Base-by-base conservation (phyloP, 2,888 invertebrate genomes). In the Pseudococcus viburni region DNA sequence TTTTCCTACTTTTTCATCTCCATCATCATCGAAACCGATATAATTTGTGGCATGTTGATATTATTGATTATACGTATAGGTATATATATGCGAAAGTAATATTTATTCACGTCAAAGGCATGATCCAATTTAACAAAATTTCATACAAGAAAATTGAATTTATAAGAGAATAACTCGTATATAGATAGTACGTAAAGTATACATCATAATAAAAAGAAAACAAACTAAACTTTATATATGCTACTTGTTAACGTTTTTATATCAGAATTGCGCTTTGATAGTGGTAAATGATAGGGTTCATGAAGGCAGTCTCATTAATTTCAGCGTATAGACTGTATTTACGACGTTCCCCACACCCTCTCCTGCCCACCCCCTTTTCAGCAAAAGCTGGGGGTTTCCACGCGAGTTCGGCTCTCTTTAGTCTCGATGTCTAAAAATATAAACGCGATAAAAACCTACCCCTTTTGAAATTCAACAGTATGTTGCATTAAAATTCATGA, bases 401-500 rank as follows among this genome's bases (percentile, higher is more conserved):
- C 11, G 33, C 68, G 26, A 73, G 33, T 33, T n/a, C 9, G 80
- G n/a, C n/a, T 46, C 42, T 9, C 19, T 68, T 26, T 1, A 0
- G 39, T 77, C 12, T 7, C 11, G 26, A 33, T 39, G 46, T 39
- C 80, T 80, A 80, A 80, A 80, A 80, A 80, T 80, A 80, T 33
- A 39, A 64, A 19, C 80, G n/a, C 80, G 80, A 80, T 80, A 80
- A 80, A 73, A 80, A 80, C 42, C 80, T 26, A 80, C 42, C 80
- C 80, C 39, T 42, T n/a, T 42, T 46, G 42, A 42, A 80, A 80
- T 80, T 80, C 80, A 80, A 80, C 80, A 80, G 80, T 80, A 80
- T 80, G 80, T 80, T 80, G 80, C 46, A 80, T 80, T 80, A 80
- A 80, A 80, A 80, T 80, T 80, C 80, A 80, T 80, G 80, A 80